Conservation (phyloP, 2,888 invertebrate genomes). For the Allolobophora icterica region DNA sequence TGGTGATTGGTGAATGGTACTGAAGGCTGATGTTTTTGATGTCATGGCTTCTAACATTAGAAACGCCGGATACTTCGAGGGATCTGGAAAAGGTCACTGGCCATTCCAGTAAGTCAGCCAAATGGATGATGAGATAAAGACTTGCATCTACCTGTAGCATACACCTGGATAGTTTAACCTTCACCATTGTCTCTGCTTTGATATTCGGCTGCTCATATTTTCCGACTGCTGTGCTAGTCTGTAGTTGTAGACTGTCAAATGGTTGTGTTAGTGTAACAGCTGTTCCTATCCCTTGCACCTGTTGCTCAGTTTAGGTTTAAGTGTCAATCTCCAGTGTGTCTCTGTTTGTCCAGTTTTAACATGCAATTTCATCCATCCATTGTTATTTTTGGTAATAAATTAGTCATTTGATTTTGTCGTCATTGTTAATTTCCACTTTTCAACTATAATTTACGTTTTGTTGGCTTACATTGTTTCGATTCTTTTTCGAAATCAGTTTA, state of each 20-base stretch:
- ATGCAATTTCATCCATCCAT: background rate
- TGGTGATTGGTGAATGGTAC: background rate
- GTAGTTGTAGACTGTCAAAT: too few species aligned
- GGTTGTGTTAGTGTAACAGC: background rate
- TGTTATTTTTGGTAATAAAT: background rate
- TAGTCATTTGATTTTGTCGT: background rate
- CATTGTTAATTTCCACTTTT: background rate
- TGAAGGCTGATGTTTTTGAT: constrained; percentile 4
- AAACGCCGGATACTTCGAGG: constrained; percentile 12
- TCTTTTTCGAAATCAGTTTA: background rate
- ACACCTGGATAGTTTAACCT: background rate
- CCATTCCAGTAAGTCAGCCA: background rate
- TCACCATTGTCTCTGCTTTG: background rate
- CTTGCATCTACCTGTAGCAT: background rate
- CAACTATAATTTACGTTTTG: background rate
- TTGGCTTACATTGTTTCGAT: background rate
- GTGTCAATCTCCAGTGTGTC: background rate
- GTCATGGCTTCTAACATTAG: background rate
- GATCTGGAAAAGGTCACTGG: constrained; percentile 8
- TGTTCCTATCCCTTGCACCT: background rate
- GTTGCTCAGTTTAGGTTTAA: background rate
- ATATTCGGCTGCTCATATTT: constrained; percentile 2
- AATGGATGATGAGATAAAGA: background rate
- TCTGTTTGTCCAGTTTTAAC: background rate
- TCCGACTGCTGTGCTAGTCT: background rate